phyloP scores from a whole-genome alignment of 64 coral and sea anemone genomes.

The Montipora sp. region DNA sequence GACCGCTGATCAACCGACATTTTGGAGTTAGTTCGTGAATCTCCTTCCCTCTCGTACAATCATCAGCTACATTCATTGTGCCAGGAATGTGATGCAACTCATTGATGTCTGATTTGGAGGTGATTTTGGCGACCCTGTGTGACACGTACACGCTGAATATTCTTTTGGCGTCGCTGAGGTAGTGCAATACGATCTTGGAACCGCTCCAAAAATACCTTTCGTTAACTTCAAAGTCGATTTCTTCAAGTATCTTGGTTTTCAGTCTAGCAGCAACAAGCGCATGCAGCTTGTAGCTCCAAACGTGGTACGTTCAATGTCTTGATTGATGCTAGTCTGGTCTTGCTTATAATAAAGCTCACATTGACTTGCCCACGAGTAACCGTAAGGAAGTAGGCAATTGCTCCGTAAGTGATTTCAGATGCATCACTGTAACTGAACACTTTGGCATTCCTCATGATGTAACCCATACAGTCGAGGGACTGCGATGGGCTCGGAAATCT shows the following conservation, averaged over 20 bases:
- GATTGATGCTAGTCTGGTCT: constrained; percentile 3
- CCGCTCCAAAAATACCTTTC: neutral
- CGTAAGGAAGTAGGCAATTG: constrained; percentile 28
- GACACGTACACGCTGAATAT: constrained; percentile 27
- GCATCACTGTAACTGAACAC: neutral
- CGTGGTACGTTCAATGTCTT: constrained; percentile 1
- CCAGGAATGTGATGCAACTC: neutral
- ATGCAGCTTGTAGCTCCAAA: neutral
- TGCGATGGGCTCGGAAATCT: neutral
- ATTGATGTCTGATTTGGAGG: neutral
- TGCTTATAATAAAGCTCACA: constrained; percentile 24
- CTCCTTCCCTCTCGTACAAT: neutral
- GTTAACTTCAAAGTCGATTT: constrained; percentile 4
- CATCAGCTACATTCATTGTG: neutral
- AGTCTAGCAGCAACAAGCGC: neutral
- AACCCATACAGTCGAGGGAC: neutral
- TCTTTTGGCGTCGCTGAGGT: neutral
- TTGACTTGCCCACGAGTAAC: neutral
- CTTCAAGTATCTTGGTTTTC: neutral
- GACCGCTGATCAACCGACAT: constrained; percentile 16
- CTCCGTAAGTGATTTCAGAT: constrained; percentile 24
- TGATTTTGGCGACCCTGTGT: neutral
- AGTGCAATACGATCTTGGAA: neutral
- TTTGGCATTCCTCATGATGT: neutral
- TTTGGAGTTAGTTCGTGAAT: neutral